These are phyloP conservation scores for Pristionchus exspectatus DNA, from an alignment of 2,888 invertebrate genomes.

Conservation along the genomic window DNA sequence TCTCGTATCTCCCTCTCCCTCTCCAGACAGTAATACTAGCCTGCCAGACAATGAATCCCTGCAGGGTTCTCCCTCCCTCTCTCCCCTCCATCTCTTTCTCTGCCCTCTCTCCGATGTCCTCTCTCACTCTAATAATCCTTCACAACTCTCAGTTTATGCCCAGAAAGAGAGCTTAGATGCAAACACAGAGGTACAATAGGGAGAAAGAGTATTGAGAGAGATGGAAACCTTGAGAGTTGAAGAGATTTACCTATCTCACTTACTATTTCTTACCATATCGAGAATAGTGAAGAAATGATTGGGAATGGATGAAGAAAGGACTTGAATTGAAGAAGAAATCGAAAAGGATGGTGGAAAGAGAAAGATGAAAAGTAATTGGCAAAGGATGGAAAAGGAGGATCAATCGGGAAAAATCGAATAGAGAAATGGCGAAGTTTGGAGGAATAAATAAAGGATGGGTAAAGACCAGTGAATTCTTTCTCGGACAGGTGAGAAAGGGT, in stretches of 20 bases:
- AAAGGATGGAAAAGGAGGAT: not conserved
- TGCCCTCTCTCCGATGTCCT: not conserved
- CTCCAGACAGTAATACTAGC: conserved; percentile 32
- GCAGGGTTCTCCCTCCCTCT: not conserved
- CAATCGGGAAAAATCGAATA: not conserved
- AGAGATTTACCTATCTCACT: not conserved
- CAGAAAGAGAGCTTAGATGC: conserved; percentile 22
- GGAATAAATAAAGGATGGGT: not conserved
- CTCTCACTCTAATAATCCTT: conserved; percentile 4
- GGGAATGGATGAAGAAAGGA: not conserved
- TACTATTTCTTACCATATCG: not conserved
- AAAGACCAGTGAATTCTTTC: not conserved
- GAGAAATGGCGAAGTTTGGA: not conserved
- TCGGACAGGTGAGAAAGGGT: not conserved
- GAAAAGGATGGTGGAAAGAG: not conserved
- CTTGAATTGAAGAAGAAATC: conserved; percentile 3
- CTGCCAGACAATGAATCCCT: conserved; percentile 11
- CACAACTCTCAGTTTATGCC: conserved; percentile 40
- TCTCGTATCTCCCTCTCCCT: not conserved
- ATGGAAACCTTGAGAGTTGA: conserved; percentile 6
- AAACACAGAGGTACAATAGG: not conserved
- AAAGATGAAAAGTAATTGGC: conserved; percentile 10
- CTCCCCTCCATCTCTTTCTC: not conserved
- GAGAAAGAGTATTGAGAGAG: not conserved
- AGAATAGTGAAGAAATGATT: not conserved